Evolutionary conservation across 1,140 invertebrate species (phyloP), one percentile per base, ranked within the genome.

Genomic region (Heliconius melpomene): DNA sequence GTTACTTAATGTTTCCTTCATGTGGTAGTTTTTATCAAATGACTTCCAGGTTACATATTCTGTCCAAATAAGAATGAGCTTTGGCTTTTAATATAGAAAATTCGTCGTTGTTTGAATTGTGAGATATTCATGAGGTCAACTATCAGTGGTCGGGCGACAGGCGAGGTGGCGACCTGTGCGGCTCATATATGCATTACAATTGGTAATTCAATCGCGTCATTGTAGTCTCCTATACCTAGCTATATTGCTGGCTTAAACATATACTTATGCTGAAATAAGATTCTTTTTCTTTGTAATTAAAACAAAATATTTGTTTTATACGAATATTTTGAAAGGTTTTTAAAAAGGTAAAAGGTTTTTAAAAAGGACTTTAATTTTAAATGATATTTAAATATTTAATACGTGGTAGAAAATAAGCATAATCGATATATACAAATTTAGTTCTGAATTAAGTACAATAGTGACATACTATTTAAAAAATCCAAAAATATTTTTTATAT

Each of bases 101-200:
- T 60, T 74, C 52, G 70, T 70, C 82, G 60, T 80, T 82, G 74
- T 85, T 76, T 80, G 76, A 77, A 26, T 79, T 72, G 60, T 79
- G 84, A 54, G 79, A 79, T 80, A 79, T 81, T 82, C 73, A 82
- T 77, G 72, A 74, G 91, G 84, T 86, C 90, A 81, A n/a, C n/a
- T 77, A 16, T 74, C 32, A 74, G 72, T 89, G 90, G 92, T 85
- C 73, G 79, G 75, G 77, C 70, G 74, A 77, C 70, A 82, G 76
- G 83, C 78, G 89, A 92, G 88, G 89, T 91, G 87, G 80, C 87
- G 90, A 93, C 90, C 88, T 86, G 85, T 75, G 88, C 82, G 83
- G 86, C 87, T 87, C 87, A 87, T 86, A 66, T 66, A 91, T 94
- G 86, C 86, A 91, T 94, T 92, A 93, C 87, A 94, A 93, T 94